Conservation (phyloP, 2,797 vertebrate species). For the Pogoniulus pusillus region DNA sequence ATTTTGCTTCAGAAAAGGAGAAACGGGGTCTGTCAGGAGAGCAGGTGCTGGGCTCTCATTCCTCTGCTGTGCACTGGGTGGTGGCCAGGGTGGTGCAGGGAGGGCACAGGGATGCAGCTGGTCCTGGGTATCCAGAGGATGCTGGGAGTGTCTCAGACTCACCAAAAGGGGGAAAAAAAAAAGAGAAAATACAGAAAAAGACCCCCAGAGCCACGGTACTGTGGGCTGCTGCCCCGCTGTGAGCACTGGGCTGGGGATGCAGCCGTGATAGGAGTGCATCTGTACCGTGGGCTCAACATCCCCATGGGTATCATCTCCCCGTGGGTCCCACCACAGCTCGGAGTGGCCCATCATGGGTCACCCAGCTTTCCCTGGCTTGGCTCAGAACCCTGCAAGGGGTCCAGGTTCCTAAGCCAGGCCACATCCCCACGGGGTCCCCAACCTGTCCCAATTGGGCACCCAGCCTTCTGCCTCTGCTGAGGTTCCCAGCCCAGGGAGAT, state of each 20-base stretch:
- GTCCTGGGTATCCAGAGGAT: not conserved
- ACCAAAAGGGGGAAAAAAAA: not conserved
- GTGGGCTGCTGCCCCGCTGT: not conserved
- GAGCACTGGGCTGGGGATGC: not conserved
- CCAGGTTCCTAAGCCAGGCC: too few species aligned
- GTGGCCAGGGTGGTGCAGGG: not conserved
- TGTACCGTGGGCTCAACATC: not conserved
- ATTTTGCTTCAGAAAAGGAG: not conserved
- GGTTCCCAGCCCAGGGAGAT: not conserved
- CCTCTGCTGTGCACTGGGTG: not conserved
- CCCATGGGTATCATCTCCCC: too few species aligned
- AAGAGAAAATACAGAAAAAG: not conserved
- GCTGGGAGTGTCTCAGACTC: not conserved
- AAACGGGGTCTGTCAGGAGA: not conserved
- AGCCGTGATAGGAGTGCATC: not conserved
- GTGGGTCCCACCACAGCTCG: not conserved
- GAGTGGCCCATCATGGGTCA: not conserved
- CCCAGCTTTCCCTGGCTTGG: too few species aligned
- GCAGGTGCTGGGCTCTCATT: not conserved
- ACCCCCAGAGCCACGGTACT: not conserved
- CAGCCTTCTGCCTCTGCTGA: not conserved
- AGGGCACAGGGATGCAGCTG: accelerated
- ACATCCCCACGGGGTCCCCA: not conserved
- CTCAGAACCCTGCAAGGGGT: not conserved
- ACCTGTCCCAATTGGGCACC: not conserved